Base-by-base conservation (phyloP, 1,140 invertebrate genomes). In the Schlechtendalia chinensis region DNA sequence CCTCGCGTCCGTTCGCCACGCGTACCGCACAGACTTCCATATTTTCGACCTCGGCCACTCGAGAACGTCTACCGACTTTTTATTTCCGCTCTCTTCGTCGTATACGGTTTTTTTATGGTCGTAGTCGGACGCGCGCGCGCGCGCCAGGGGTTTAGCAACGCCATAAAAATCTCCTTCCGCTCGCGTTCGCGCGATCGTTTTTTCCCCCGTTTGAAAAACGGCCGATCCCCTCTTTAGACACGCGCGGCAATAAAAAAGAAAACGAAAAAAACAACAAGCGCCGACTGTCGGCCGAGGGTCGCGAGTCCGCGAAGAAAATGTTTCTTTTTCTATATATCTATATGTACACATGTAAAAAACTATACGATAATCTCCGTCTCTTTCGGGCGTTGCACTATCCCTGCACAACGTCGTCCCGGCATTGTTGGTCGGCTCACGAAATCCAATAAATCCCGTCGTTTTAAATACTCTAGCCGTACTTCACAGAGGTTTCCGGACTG, bases 121-220 rank as follows among this genome's bases (percentile, higher is more conserved):
- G 12, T 50, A 50, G 1, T 39, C 32, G 32, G n/a, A n/a, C 32
- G 32, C 32, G 32, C 32, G 32, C 54, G 5, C 22, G 17, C 45
- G 19, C 22, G 32, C 56, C 56, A 59, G 56, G 75, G 75, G 58
- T 17, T 63, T 79, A 79, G 27, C n/a, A n/a, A n/a, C 24, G 58
- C 75, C 58, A 79, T 79, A 79, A 79, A 77, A 79, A 79, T 50
- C 32, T 63, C 75, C 50, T 77, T 79, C 58, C 39, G 32, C 58
- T 50, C 17, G 75, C 39, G 16, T 50, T 63, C 75, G n/a, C 22
- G 75, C n/a, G 32, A n/a, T 27, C 39, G 32, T 39, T 39, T 39
- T 39, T 63, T 79, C 50, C 39, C 19, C 19, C 45, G 29, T 45
- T 47, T 24, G 69, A 59, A 63, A 79, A 79, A 45, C 75, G 22